Evolutionary conservation across 1,140 invertebrate genomes (phyloP).

Genomic region (Agrypnia vestita): DNA sequence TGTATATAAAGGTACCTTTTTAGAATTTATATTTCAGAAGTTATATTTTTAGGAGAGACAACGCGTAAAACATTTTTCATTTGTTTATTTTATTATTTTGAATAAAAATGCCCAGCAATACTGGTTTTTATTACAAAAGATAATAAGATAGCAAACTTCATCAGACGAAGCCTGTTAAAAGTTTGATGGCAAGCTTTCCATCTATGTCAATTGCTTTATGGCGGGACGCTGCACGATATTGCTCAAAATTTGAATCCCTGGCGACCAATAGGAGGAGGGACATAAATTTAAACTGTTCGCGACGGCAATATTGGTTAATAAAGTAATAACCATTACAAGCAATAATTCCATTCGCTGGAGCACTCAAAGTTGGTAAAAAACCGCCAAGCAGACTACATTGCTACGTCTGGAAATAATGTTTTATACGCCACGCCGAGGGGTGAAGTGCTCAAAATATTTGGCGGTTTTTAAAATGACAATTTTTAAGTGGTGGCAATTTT

Average conservation of each 20-base stretch:
- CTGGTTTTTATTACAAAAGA: too few relatives aligned
- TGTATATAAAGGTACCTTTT: too few relatives aligned
- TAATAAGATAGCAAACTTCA: background rate
- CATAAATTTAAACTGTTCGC: slow-evolving; percentile 58
- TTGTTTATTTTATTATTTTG: too few relatives aligned
- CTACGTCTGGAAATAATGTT: background rate
- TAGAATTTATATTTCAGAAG: too few relatives aligned
- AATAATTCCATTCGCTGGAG: slow-evolving; percentile 50
- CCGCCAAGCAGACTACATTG: slow-evolving; percentile 48
- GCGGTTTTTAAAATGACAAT: too few relatives aligned
- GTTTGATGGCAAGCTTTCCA: slow-evolving; percentile 59
- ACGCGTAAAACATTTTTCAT: too few relatives aligned
- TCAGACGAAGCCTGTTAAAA: slow-evolving; percentile 46
- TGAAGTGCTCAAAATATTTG: too few relatives aligned
- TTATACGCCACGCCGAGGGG: background rate
- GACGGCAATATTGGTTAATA: slow-evolving; percentile 62
- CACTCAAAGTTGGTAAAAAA: slow-evolving; percentile 35
- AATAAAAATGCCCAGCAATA: too few relatives aligned
- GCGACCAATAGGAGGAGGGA: slow-evolving; percentile 54
- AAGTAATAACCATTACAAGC: slow-evolving; percentile 61
- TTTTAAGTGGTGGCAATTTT: too few relatives aligned
- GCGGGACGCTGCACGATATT: slow-evolving; percentile 57
- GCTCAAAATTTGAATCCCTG: slow-evolving; percentile 57
- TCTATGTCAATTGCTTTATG: slow-evolving; percentile 58
- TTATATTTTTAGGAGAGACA: too few relatives aligned